A percentile compares a stretch with the other conserved stretches of the same genome.
Conservation (phyloP, 2,797 vertebrate genomes). For the Channa striata region DNA sequence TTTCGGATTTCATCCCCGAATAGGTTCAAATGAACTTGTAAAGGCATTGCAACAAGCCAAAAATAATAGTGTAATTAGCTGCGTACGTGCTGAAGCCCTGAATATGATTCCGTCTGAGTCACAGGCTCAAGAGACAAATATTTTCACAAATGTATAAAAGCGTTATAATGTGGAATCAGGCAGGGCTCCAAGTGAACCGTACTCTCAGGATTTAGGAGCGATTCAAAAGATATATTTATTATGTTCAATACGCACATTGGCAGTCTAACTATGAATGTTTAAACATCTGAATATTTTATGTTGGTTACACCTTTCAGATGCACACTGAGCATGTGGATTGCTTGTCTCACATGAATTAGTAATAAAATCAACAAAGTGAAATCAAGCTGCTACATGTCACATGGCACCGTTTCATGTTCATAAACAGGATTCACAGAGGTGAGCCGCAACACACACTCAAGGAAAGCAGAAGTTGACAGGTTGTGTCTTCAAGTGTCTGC, state of each 20-base stretch:
- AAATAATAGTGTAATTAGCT: slow-evolving; percentile 14
- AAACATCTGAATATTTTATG: neutral
- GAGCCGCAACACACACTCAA: neutral
- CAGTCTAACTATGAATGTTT: neutral
- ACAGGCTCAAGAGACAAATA: slow-evolving; percentile 26
- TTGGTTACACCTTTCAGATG: neutral
- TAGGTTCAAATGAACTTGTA: neutral
- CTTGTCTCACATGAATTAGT: slow-evolving; percentile 1
- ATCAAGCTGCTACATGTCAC: slow-evolving; percentile 45
- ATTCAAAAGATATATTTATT: slow-evolving; percentile 12
- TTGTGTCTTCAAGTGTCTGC: slow-evolving; percentile 7
- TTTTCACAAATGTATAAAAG: slow-evolving; percentile 23
- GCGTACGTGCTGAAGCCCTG: slow-evolving; percentile 1
- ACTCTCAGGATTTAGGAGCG: neutral
- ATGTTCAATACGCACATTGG: slow-evolving; percentile 11
- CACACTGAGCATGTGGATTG: neutral
- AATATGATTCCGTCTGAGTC: slow-evolving; percentile 22
- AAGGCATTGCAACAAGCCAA: slow-evolving; percentile 1
- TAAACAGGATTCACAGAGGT: slow-evolving; percentile 6
- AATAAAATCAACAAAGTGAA: neutral
- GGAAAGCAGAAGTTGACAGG: slow-evolving; percentile 12
- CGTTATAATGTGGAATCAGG: slow-evolving; percentile 23
- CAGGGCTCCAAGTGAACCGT: slow-evolving; percentile 12
- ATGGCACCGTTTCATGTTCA: slow-evolving; percentile 1
- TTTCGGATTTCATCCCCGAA: neutral